These are phyloP conservation scores for Acanthisitta chloris DNA, from an alignment of 2,113 vertebrate genomes.

Conservation along the genomic window DNA sequence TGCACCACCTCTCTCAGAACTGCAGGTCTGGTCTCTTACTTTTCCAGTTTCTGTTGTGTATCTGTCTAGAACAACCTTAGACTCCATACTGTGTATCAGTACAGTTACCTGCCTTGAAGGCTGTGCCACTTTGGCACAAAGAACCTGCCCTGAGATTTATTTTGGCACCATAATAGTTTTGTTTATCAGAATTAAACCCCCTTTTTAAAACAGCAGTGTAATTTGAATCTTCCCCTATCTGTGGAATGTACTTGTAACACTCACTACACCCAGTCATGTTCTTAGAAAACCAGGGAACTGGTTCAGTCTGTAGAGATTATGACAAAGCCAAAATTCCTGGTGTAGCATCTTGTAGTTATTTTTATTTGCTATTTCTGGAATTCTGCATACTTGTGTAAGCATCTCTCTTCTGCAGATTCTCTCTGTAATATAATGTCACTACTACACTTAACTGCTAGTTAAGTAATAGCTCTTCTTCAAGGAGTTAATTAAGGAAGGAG, in stretches of 20 bases:
- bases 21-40: slow-evolving; percentile 81
- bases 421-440: background rate
- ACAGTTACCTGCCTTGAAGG: background rate
- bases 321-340: background rate
- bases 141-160: background rate
- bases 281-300: background rate
- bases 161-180: background rate
- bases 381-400: background rate
- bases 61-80: background rate
- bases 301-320: background rate
- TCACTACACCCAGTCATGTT: background rate
- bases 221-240: background rate
- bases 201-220: background rate
- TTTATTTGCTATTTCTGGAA: background rate
- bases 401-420: background rate
- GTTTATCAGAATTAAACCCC: background rate
- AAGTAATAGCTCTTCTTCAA: background rate
- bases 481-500: background rate
- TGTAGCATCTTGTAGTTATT: background rate
- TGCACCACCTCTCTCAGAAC: slow-evolving; percentile 92
- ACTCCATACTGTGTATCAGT: background rate
- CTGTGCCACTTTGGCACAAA: background rate
- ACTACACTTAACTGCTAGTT: background rate
- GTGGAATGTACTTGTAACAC: background rate
- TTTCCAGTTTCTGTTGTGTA: background rate